Conservation (phyloP, 2,888 invertebrate species). For the Linyphia triangularis region DNA sequence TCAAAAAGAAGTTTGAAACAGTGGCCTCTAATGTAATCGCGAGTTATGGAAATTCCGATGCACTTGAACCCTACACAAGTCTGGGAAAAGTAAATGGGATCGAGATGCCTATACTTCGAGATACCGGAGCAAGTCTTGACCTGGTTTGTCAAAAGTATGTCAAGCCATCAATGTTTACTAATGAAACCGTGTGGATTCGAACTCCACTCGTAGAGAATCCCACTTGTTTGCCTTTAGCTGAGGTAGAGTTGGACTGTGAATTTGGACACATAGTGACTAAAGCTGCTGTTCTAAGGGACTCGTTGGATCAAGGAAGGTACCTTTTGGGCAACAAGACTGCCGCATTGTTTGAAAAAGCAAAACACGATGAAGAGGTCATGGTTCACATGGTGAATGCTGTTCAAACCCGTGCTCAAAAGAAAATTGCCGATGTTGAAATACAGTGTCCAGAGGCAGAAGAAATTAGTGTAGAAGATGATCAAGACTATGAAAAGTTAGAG, state of each 20-base stretch:
- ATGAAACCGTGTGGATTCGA: too few relatives aligned
- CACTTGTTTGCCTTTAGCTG: too few relatives aligned
- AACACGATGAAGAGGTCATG: background rate
- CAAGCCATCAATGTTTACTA: too few relatives aligned
- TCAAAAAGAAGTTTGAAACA: too few relatives aligned
- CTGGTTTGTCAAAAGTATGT: too few relatives aligned
- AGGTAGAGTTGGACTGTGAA: constrained; percentile 22
- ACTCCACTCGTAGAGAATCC: too few relatives aligned
- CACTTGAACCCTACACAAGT: too few relatives aligned
- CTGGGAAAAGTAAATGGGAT: too few relatives aligned
- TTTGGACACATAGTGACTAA: background rate
- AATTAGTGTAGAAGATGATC: background rate
- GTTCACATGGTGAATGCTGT: constrained; percentile 23
- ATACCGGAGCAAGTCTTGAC: too few relatives aligned
- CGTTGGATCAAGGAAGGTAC: constrained; percentile 26
- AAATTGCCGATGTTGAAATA: background rate
- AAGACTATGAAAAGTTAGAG: background rate
- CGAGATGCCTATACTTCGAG: too few relatives aligned
- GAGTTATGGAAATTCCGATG: too few relatives aligned
- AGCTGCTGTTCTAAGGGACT: constrained; percentile 14
- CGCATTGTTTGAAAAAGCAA: constrained; percentile 6
- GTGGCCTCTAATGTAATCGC: too few relatives aligned
- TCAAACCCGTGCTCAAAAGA: constrained; percentile 8
- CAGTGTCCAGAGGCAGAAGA: background rate
- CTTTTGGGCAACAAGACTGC: constrained; percentile 31